Percentiles rank a stretch among this genome's conserved stretches.
These are phyloP conservation scores for Carabus problematicus DNA, from an alignment of 2,888 invertebrate species.

Conservation along the genomic window DNA sequence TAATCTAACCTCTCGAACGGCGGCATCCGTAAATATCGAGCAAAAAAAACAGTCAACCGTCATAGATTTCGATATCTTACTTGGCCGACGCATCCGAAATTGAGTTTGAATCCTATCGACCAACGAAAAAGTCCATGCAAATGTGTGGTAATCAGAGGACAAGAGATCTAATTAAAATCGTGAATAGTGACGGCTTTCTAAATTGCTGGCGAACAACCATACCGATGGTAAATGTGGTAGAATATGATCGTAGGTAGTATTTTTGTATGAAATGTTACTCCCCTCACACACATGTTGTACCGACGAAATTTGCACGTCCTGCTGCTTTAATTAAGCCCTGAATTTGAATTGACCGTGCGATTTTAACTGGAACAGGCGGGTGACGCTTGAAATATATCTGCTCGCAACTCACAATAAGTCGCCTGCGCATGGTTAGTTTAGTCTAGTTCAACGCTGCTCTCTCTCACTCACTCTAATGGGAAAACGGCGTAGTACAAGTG, in stretches of 20 bases:
- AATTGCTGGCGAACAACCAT: too few relatives aligned
- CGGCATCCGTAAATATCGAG: too few relatives aligned
- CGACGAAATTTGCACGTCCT: constrained; percentile 7
- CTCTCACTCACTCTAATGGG: too few relatives aligned
- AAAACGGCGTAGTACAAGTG: too few relatives aligned
- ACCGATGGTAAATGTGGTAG: too few relatives aligned
- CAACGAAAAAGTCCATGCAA: constrained; percentile 30
- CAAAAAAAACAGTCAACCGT: too few relatives aligned
- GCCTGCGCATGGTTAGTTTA: background rate
- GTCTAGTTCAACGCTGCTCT: too few relatives aligned
- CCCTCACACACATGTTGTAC: background rate
- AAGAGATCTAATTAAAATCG: constrained; percentile 35
- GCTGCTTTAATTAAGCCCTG: constrained; percentile 32
- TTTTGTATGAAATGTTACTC: constrained; percentile 21
- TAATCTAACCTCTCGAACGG: too few relatives aligned
- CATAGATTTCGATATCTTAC: too few relatives aligned
- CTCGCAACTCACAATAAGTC: constrained; percentile 11
- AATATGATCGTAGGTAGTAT: constrained; percentile 19
- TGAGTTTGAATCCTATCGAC: background rate
- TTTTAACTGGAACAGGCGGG: constrained; percentile 4
- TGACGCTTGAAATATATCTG: constrained; percentile 1
- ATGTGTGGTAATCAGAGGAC: background rate
- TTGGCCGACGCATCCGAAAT: too few relatives aligned
- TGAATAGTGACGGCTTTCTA: too few relatives aligned
- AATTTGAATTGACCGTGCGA: constrained; percentile 30